These are phyloP conservation scores for Priocnemis perturbator DNA, from an alignment of 2,888 invertebrate species.

Conservation along the genomic window DNA sequence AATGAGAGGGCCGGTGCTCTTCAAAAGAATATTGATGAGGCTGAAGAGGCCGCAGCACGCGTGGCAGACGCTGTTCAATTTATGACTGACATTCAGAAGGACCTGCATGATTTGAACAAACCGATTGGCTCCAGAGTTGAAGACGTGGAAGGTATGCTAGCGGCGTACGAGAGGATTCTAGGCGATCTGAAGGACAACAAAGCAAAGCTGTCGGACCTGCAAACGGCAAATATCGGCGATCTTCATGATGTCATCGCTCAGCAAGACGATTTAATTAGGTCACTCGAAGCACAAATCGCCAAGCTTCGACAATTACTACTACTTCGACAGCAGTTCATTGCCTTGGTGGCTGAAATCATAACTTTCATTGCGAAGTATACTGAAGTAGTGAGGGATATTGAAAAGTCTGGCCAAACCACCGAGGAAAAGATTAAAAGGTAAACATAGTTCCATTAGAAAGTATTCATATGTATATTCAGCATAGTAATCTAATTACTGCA, in stretches of 20 bases:
- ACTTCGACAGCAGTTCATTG: conserved; percentile 91
- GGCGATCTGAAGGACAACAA: conserved; percentile 87
- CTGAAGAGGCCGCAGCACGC: conserved; percentile 87
- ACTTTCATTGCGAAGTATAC: conserved; percentile 92
- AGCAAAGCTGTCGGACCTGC: conserved; percentile 85
- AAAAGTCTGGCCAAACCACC: conserved; percentile 87
- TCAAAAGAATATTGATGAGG: conserved; percentile 86
- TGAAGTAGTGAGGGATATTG: conserved; percentile 89
- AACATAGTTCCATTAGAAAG: background rate
- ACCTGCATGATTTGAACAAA: conserved; percentile 88
- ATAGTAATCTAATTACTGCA: too few species aligned
- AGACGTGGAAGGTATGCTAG: conserved; percentile 90
- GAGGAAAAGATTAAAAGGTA: conserved; percentile 89
- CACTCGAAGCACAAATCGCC: conserved; percentile 90
- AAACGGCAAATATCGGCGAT: conserved; percentile 86
- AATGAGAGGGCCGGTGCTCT: conserved; percentile 85
- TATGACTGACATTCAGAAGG: conserved; percentile 88
- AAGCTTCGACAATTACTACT: conserved; percentile 86
- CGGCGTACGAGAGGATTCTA: conserved; percentile 86
- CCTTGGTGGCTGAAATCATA: conserved; percentile 90
- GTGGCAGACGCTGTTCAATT: conserved; percentile 88
- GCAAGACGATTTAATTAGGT: conserved; percentile 90
- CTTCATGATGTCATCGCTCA: conserved; percentile 86
- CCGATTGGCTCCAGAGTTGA: conserved; percentile 92
- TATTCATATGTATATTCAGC: too few species aligned